A percentile compares a stretch with the other conserved stretches of the same genome.
These are phyloP conservation scores for Eilema caniola DNA, from an alignment of 2,888 invertebrate genomes.

Conservation along the genomic window DNA sequence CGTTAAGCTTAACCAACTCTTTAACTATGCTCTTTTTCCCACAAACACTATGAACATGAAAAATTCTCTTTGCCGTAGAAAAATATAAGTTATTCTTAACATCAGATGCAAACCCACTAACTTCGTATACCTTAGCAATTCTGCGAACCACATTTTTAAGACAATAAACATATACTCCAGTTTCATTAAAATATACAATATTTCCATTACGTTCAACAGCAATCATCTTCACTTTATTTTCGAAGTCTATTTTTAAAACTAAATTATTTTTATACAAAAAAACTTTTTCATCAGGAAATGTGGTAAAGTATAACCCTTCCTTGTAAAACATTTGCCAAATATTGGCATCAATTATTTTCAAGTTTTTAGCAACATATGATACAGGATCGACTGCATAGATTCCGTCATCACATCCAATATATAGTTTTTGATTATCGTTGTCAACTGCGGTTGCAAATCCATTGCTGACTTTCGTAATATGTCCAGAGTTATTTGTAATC, in stretches of 20 bases:
- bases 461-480: neutral
- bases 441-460: conserved; percentile 14
- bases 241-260: neutral
- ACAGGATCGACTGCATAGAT: neutral
- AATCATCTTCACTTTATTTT: conserved; percentile 11
- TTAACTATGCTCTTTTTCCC: neutral
- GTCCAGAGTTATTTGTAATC: neutral
- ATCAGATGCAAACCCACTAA: conserved; percentile 11
- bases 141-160: neutral
- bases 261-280: conserved; percentile 45
- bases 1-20: conserved; percentile 28
- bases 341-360: conserved; percentile 41
- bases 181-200: conserved; percentile 54
- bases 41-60: neutral
- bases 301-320: conserved; percentile 69
- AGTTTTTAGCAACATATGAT: neutral
- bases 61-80: neutral
- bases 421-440: neutral
- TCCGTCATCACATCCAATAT: conserved; percentile 9
- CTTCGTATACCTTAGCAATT: neutral
- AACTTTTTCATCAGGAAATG: conserved; percentile 58
- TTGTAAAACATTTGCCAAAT: conserved; percentile 75
- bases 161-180: conserved; percentile 5
- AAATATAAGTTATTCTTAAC: conserved; percentile 2
- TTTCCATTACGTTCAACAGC: conserved; percentile 40